Base-by-base conservation (phyloP, 1,140 invertebrate genomes). In the Myzus persicae region DNA sequence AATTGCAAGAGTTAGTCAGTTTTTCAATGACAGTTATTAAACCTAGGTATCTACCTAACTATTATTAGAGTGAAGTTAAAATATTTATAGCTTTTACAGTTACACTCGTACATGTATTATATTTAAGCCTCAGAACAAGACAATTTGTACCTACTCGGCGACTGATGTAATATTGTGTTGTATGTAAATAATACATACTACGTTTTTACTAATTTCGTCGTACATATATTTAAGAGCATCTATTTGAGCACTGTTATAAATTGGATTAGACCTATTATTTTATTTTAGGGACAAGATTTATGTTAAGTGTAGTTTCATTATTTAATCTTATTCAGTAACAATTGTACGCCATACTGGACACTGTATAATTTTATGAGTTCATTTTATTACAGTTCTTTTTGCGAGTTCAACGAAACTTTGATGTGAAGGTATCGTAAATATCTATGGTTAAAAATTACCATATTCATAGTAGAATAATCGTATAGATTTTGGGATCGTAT, bases 381-480 rank as follows among this genome's bases (percentile, higher is more conserved):
- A n/a, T 87, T 87, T 87, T 87, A 87, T 87, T 87, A n/a, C 44
- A 87, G 24, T 87, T 2, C 6, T 87, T 87, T 87, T 22, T n/a
- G 85, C 31, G 85, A 87, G 42, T 87, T 87, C 85, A 87, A 87
- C 85, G 42, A 87, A n/a, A 46, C 85, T 31, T 46, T 24, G 31
- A 46, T 87, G 85, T 31, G 42, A 46, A 87, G 26, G 85, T 46
- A 87, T 48, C 85, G n/a, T 87, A 87, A 87, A 87, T 46, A 46
- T 46, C 24, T 46, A 46, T 87, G 18, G 18, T 20, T 48, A 22
- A 87, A 87, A 87, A 87, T 87, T 87, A 87, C 85, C 85, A 87
- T 87, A 87, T 46, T 87, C 85, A n/a, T 46, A 9, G 82, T 1
- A 87, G 11, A 20, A 85, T 85, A 20, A 46, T 48, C 85, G 85